Conservation (phyloP, 2,888 invertebrate genomes). For the Macrophya alboannulata region DNA sequence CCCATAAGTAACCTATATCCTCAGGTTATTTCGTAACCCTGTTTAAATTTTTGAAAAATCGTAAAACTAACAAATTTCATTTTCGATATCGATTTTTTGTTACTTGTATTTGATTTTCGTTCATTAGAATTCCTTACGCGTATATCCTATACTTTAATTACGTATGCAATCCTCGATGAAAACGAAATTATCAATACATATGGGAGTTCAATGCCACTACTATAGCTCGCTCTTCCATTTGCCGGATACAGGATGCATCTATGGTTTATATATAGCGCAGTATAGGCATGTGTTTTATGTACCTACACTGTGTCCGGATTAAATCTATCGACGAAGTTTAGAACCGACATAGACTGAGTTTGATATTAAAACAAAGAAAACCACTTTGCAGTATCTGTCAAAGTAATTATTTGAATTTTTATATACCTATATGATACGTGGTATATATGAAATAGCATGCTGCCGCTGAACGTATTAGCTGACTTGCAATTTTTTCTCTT, state of each 20-base stretch:
- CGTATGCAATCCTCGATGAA: slow-evolving; percentile 30
- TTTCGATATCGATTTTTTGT: background rate
- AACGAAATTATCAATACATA: slow-evolving; percentile 36
- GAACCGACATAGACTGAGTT: background rate
- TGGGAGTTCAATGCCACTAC: slow-evolving; percentile 41
- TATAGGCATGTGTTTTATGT: background rate
- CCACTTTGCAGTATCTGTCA: no score
- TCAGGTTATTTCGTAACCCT: background rate
- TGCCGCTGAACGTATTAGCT: background rate
- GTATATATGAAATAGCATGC: no score
- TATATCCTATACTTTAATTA: background rate
- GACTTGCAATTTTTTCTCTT: background rate
- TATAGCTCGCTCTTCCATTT: background rate
- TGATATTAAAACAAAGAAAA: background rate
- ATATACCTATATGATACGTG: no score
- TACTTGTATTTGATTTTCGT: background rate
- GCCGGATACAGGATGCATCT: slow-evolving; percentile 49
- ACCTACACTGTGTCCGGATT: background rate
- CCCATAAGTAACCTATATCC: background rate
- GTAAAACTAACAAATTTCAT: no score
- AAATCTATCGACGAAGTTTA: background rate
- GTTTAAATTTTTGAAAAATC: no score
- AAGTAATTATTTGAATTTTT: no score
- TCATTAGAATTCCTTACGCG: background rate
- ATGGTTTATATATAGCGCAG: slow-evolving; percentile 42